A percentile compares a stretch with the other conserved stretches of the same genome.
Conservation (phyloP, 2,888 invertebrate genomes). For the Augochlorella aurata region DNA sequence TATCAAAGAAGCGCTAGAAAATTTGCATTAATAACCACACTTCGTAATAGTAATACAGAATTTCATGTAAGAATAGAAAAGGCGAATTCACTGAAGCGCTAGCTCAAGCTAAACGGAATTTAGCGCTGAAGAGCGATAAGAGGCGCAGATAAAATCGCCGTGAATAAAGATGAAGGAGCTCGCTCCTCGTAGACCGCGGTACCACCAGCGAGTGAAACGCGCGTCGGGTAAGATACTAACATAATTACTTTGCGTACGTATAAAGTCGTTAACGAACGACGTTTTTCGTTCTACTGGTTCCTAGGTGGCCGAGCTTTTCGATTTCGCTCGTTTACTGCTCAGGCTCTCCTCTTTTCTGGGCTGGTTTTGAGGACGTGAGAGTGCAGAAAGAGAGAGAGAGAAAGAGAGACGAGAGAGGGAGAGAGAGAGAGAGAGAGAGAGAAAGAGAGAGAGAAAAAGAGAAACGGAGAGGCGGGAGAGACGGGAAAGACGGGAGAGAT, state of each 20-base stretch:
- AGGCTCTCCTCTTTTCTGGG: background rate
- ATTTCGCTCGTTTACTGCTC: background rate
- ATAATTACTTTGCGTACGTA: background rate
- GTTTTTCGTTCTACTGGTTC: background rate
- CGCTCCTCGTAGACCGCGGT: background rate
- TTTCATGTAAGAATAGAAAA: no score
- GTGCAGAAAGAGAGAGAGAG: background rate
- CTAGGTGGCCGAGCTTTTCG: background rate
- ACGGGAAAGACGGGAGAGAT: no score
- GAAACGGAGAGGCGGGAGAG: no score
- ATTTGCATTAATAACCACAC: no score
- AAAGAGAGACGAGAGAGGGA: no score
- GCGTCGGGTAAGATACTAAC: background rate
- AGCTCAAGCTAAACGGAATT: no score
- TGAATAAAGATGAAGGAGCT: background rate
- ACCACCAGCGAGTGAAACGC: no score
- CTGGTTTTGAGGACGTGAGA: background rate
- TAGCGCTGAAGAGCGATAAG: background rate
- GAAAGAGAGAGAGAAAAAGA: no score
- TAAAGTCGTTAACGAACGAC: background rate
- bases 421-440: no score
- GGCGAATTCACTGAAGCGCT: no score
- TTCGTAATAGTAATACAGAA: no score
- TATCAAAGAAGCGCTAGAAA: no score
- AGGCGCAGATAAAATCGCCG: background rate